Percentiles rank a stretch among this genome's conserved stretches.
phyloP scores from a whole-genome alignment of 1,140 invertebrate genomes.

The Pectinophora gossypiella region DNA sequence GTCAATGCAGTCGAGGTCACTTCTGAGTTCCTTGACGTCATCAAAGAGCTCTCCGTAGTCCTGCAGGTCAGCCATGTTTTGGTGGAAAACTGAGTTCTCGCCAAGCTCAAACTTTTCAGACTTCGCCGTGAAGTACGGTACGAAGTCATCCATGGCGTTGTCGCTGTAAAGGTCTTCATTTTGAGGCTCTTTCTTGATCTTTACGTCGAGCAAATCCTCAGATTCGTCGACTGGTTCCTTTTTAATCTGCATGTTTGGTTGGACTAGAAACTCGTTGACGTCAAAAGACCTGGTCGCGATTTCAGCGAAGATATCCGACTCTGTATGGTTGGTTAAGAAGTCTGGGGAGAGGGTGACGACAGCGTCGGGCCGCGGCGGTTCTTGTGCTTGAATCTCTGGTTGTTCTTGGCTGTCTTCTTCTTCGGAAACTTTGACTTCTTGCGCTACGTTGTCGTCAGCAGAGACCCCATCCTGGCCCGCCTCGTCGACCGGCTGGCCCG shows the following conservation, averaged over 20 bases:
- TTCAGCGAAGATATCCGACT: conserved; percentile 57
- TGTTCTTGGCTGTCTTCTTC: conserved; percentile 28
- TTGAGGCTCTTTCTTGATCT: conserved; percentile 42
- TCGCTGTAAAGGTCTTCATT: conserved; percentile 52
- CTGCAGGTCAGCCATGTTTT: conserved; percentile 66
- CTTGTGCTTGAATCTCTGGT: not conserved
- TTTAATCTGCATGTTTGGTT: conserved; percentile 55
- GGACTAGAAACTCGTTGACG: conserved; percentile 55
- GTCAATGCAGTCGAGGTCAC: conserved; percentile 52
- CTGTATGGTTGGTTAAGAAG: conserved; percentile 47
- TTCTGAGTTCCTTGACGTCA: conserved; percentile 53
- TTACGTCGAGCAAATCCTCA: conserved; percentile 34
- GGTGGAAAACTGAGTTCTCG: conserved; percentile 58
- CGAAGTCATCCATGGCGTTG: conserved; percentile 65
- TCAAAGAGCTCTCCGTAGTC: conserved; percentile 65
- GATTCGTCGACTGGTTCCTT: conserved; percentile 33
- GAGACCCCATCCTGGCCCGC: conserved; percentile 43
- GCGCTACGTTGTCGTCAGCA: conserved; percentile 61
- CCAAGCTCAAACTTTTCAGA: conserved; percentile 43
- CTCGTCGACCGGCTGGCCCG: conserved; percentile 35
- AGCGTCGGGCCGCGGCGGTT: conserved; percentile 29
- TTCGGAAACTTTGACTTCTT: conserved; percentile 62
- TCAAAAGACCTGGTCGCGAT: conserved; percentile 56
- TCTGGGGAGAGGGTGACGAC: conserved; percentile 55
- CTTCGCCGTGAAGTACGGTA: conserved; percentile 60